Evolutionary conservation across 2,888 invertebrate species (phyloP), one percentile per base, ranked within the genome.

Genomic region (Lissonota sp.): DNA sequence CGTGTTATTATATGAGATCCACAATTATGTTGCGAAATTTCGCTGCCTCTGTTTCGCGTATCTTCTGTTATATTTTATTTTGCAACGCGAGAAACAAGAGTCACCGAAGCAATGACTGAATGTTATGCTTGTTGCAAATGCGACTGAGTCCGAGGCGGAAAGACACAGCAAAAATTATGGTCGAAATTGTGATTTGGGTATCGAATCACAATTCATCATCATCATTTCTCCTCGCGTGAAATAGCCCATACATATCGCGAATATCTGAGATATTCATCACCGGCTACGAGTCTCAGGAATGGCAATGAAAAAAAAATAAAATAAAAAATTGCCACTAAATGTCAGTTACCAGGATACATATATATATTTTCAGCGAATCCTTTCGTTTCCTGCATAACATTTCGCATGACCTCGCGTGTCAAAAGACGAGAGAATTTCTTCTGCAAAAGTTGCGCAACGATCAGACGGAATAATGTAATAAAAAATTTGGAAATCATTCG

Each of bases 11-110:
- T 63, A 64, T 73, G 64, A 64, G 55, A 46, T 49, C 40, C 37
- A 76, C 66, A 80, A 80, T 79, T 80, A 76, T 72, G 71, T 80
- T 80, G 67, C 60, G 58, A 75, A 75, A 79, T 71, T 53, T 70
- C 14, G 46, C 69, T 74, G 69, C 69, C 70, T 60, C 42, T 42
- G 71, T 71, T 71, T 62, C 51, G 60, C 62, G 71, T 60, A 62
- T 62, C 60, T 71, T 62, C 72, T 62, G 62, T 62, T 62, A 53
- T 53, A 72, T 62, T 53, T 8, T 26, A 57, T 69, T 72, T 72
- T 16, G 40, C n/a, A n/a, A n/a, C 6, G 53, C 53, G 16, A 40
- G 42, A 57, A 63, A 67, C 44, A 37, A 26, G 57, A 69, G 67
- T 73, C 69, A 74, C 57, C 69, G 42, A 63, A 63, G 55, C 63